Percentiles rank a stretch among this genome's conserved stretches.
These are phyloP conservation scores for Drosophila navojoa DNA, from an alignment of 1,140 invertebrate genomes.

Conservation along the genomic window DNA sequence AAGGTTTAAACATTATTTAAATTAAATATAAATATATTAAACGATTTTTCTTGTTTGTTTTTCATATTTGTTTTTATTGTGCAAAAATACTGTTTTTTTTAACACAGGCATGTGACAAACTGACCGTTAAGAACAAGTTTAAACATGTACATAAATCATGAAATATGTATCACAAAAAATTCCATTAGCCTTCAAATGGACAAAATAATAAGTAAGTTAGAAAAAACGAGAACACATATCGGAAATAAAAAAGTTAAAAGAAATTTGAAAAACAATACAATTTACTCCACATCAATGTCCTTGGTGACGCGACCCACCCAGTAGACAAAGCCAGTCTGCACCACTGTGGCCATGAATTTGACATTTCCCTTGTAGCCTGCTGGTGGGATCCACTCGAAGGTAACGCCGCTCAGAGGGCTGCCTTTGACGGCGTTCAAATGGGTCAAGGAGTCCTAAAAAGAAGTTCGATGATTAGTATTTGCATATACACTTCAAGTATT, in stretches of 20 bases:
- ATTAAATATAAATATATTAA: too few relatives aligned
- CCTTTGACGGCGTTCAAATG: slow-evolving; percentile 75
- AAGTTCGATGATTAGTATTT: not conserved
- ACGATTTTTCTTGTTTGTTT: not conserved
- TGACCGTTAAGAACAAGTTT: slow-evolving; percentile 15
- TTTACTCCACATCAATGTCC: slow-evolving; percentile 68
- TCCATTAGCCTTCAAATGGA: slow-evolving; percentile 29
- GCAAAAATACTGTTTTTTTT: slow-evolving; percentile 63
- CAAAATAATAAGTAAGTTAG: slow-evolving; percentile 12
- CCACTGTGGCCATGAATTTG: slow-evolving; percentile 83
- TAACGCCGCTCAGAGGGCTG: slow-evolving; percentile 49
- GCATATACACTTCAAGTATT: not conserved
- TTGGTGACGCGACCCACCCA: slow-evolving; percentile 83
- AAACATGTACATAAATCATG: slow-evolving; percentile 46
- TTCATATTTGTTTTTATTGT: slow-evolving; percentile 50
- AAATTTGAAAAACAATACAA: slow-evolving; percentile 9
- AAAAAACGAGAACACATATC: slow-evolving; percentile 13
- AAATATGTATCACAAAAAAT: slow-evolving; percentile 65
- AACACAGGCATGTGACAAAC: slow-evolving; percentile 17
- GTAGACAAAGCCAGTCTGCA: slow-evolving; percentile 82
- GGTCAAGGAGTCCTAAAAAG: slow-evolving; percentile 72
- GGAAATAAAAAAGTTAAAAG: slow-evolving; percentile 19
- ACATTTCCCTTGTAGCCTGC: slow-evolving; percentile 78
- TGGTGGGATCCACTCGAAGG: slow-evolving; percentile 83
- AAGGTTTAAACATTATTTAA: too few relatives aligned